phyloP scores from a whole-genome alignment of 2,113 vertebrate species.

The Rousettus leschenaultii region DNA sequence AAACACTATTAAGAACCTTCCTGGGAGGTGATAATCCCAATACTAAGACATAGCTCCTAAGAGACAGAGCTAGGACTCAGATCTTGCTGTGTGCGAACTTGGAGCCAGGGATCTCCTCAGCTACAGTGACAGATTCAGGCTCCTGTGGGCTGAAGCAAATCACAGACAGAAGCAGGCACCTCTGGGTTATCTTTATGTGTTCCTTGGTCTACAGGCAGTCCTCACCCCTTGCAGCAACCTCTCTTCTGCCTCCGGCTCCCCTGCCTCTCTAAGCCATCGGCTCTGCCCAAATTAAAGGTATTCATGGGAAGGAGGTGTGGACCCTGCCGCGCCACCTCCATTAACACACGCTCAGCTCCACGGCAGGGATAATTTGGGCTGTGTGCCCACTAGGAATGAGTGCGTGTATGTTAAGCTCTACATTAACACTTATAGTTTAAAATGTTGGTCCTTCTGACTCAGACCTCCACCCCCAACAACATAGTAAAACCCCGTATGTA shows the following conservation, averaged over 20 bases:
- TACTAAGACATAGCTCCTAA: not conserved
- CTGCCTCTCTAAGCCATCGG: not conserved
- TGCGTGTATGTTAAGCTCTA: not conserved
- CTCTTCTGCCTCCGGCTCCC: no score
- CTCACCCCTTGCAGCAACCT: accelerated
- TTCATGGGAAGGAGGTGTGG: accelerated
- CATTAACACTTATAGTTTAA: not conserved
- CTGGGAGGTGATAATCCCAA: not conserved
- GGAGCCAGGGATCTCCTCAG: not conserved
- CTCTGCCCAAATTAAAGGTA: not conserved
- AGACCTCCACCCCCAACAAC: no score
- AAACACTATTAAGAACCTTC: not conserved
- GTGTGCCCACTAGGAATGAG: accelerated
- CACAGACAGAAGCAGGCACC: accelerated
- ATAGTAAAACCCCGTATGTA: not conserved
- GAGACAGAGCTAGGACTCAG: not conserved
- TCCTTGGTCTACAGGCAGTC: not conserved
- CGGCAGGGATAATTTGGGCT: accelerated
- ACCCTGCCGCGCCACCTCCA: no score
- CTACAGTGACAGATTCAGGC: accelerated
- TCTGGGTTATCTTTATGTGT: no score
- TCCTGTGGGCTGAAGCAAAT: not conserved
- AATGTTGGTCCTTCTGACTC: not conserved
- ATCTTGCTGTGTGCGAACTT: not conserved
- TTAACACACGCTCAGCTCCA: not conserved